Evolutionary conservation across 2,888 invertebrate genomes (phyloP).

Genomic region (Orthosia gothica): DNA sequence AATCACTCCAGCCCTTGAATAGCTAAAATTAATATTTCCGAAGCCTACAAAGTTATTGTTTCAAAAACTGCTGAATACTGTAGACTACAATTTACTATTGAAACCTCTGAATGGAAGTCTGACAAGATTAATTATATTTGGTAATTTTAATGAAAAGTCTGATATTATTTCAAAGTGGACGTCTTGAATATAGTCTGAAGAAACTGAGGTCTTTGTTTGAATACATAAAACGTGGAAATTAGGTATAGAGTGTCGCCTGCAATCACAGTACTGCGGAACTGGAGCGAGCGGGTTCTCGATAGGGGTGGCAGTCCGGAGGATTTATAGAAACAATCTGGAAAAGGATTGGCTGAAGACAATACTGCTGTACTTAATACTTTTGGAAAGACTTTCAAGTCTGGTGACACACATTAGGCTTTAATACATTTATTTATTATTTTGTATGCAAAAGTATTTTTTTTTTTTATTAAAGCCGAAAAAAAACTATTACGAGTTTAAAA

Average conservation of each 20-base stretch:
- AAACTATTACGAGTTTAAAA: too few species aligned
- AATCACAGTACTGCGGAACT: slow-evolving; percentile 71
- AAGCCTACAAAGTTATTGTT: slow-evolving; percentile 10
- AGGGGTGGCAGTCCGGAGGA: slow-evolving; percentile 57
- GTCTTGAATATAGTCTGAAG: slow-evolving; percentile 33
- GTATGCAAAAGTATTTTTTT: too few species aligned
- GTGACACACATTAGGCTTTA: too few species aligned
- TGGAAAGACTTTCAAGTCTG: too few species aligned
- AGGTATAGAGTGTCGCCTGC: slow-evolving; percentile 70
- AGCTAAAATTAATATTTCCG: slow-evolving; percentile 23
- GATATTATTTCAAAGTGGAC: slow-evolving; percentile 17
- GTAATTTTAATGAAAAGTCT: slow-evolving; percentile 31
- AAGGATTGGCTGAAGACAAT: too few species aligned
- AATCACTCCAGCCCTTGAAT: not conserved
- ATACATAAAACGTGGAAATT: slow-evolving; percentile 74
- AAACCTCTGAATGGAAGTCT: slow-evolving; percentile 35
- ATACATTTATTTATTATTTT: too few species aligned
- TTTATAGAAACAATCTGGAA: not conserved
- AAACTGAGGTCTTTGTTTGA: slow-evolving; percentile 66
- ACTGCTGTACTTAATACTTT: too few species aligned
- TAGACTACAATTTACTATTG: slow-evolving; percentile 28
- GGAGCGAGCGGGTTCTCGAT: slow-evolving; percentile 45
- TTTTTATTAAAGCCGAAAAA: too few species aligned
- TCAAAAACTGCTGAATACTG: slow-evolving; percentile 39
- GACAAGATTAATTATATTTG: slow-evolving; percentile 55